Evolutionary conservation across 2,113 vertebrate species (phyloP).

Genomic region (Brachionichthys hirsutus): DNA sequence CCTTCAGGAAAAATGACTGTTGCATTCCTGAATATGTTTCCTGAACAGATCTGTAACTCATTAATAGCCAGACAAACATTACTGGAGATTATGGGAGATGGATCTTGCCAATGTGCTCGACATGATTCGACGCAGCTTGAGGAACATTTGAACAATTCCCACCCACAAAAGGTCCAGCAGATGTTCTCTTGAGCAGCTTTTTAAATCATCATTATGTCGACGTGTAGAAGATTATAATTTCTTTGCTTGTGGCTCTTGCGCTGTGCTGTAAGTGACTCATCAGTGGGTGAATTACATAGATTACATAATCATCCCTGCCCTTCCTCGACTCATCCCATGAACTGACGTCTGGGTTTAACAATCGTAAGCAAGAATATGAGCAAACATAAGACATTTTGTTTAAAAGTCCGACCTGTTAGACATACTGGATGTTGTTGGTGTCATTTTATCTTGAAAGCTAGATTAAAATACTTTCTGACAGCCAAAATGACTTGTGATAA

Average conservation of each 20-base stretch:
- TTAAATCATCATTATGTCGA: neutral
- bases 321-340: constrained; percentile 26
- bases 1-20: too few species aligned
- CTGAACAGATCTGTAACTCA: neutral
- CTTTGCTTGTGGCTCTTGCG: constrained; percentile 26
- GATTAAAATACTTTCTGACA: too few species aligned
- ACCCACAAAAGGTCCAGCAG: constrained; percentile 51
- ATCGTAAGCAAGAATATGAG: neutral
- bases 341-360: constrained; percentile 12
- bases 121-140: too few species aligned
- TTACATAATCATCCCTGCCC: constrained; percentile 56
- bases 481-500: neutral
- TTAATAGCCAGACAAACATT: neutral
- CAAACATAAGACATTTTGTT: neutral
- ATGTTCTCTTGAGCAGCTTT: constrained; percentile 44
- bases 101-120: too few species aligned
- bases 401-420: too few species aligned
- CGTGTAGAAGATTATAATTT: constrained; percentile 13
- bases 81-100: too few species aligned
- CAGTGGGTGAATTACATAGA: constrained; percentile 32
- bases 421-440: too few species aligned
- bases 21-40: neutral
- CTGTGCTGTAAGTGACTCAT: constrained; percentile 41
- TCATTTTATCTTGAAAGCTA: too few species aligned
- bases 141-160: constrained; percentile 46